A percentile compares a stretch with the other conserved stretches of the same genome.
phyloP scores from a whole-genome alignment of 2,888 invertebrate species.

The Drosophila quinaria region DNA sequence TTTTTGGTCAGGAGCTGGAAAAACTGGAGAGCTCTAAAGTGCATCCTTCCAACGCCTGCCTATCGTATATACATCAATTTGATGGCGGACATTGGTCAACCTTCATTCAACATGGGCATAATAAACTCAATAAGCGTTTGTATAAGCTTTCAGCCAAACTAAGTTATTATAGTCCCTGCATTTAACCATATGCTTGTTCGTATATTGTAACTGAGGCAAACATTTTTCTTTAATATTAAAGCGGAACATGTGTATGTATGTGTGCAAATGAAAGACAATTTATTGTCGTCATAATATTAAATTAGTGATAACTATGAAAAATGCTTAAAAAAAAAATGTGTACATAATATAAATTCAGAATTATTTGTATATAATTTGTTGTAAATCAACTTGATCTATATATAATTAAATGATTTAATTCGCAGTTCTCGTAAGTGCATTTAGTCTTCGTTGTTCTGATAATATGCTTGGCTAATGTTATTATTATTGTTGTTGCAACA shows the following conservation, averaged over 20 bases:
- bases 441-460: background rate
- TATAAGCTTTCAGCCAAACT: constrained; percentile 73
- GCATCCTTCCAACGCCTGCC: background rate
- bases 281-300: background rate
- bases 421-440: background rate
- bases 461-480: background rate
- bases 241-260: background rate
- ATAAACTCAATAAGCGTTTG: constrained; percentile 73
- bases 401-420: too few relatives aligned
- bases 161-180: constrained; percentile 58
- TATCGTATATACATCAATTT: constrained; percentile 58
- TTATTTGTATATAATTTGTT: too few relatives aligned
- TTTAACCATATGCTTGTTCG: constrained; percentile 27
- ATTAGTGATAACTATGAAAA: background rate
- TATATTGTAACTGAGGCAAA: background rate
- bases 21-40: constrained; percentile 30
- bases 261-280: background rate
- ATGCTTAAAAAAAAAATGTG: too few relatives aligned
- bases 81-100: constrained; percentile 24
- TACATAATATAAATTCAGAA: too few relatives aligned
- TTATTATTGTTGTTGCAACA: constrained; percentile 22
- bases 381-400: too few relatives aligned
- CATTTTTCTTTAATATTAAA: background rate
- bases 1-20: constrained; percentile 43
- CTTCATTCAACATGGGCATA: constrained; percentile 28